These are phyloP conservation scores for Nothoprocta perdicaria DNA, from an alignment of 2,113 vertebrate genomes.

Conservation along the genomic window DNA sequence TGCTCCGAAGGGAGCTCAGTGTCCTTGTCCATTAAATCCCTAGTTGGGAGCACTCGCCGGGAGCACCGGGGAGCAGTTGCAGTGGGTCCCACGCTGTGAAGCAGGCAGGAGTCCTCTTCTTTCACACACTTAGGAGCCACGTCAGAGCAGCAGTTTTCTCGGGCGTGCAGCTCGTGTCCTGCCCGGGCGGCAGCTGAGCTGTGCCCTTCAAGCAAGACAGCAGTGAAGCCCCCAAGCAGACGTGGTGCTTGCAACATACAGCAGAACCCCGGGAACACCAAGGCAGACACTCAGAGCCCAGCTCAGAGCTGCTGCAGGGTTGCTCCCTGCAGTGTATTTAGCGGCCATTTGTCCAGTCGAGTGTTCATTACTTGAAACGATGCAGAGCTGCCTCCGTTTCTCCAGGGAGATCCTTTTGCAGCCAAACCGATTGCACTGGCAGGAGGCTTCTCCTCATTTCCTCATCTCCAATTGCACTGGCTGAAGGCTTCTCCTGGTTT, in stretches of 20 bases:
- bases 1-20: fast-evolving
- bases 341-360: conserved; percentile 25
- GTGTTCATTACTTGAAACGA: conserved; percentile 30
- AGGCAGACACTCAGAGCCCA: not conserved
- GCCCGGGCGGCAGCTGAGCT: not conserved
- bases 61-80: not conserved
- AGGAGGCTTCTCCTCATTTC: not conserved
- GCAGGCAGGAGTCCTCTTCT: not conserved
- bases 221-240: not conserved
- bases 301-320: not conserved
- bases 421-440: not conserved
- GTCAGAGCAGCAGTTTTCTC: fast-evolving
- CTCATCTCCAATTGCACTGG: not conserved
- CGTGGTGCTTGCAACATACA: not conserved
- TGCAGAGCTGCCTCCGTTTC: not conserved
- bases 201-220: not conserved
- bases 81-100: not conserved
- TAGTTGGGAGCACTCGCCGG: not conserved
- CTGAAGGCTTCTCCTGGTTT: not conserved
- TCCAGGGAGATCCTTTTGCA: not conserved
- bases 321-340: conserved; percentile 1
- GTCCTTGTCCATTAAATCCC: fast-evolving
- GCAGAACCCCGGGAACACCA: not conserved
- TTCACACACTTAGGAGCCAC: not conserved
- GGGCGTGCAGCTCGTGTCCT: not conserved